phyloP scores from a whole-genome alignment of 30 jellyfish, hydroid and myxozoan species.

The Mastigias papua region DNA sequence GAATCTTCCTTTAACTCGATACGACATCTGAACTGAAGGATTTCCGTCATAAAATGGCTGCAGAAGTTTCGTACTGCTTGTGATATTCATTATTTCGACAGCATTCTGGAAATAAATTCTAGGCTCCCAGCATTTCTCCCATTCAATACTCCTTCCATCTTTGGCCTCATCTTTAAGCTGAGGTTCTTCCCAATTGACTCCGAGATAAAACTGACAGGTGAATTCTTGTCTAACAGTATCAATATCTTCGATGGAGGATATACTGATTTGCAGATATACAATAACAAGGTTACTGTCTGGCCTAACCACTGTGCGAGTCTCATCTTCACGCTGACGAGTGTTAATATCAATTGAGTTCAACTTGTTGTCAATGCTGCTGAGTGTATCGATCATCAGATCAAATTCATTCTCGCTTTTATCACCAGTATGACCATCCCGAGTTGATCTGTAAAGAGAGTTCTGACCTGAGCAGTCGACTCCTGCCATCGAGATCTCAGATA shows the following conservation, averaged over 20 bases:
- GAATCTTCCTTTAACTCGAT: slow-evolving; percentile 84
- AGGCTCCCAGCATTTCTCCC: slow-evolving; percentile 89
- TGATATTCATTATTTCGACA: slow-evolving; percentile 58
- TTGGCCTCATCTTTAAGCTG: slow-evolving; percentile 7
- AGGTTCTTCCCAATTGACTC: slow-evolving; percentile 86
- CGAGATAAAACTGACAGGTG: slow-evolving; percentile 74
- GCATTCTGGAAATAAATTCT: slow-evolving; percentile 87
- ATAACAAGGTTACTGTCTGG: slow-evolving; percentile 43
- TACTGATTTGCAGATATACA: slow-evolving; percentile 71
- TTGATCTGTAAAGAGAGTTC: neutral
- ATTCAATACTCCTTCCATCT: slow-evolving; percentile 35
- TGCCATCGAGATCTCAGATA: too few species aligned
- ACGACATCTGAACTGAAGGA: slow-evolving; percentile 79
- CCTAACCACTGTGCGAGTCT: slow-evolving; percentile 56
- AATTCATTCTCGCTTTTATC: slow-evolving; percentile 33
- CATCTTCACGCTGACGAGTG: slow-evolving; percentile 50
- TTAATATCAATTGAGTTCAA: slow-evolving; percentile 33
- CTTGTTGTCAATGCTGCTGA: slow-evolving; percentile 38
- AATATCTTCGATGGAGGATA: slow-evolving; percentile 70
- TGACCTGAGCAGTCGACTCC: neutral
- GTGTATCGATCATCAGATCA: slow-evolving; percentile 32
- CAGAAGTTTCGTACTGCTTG: slow-evolving; percentile 36
- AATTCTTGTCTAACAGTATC: slow-evolving; percentile 85
- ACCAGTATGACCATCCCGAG: neutral
- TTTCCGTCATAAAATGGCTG: slow-evolving; percentile 60